These are phyloP conservation scores for Hassar affinis DNA, from an alignment of 2,113 vertebrate species.

Conservation along the genomic window DNA sequence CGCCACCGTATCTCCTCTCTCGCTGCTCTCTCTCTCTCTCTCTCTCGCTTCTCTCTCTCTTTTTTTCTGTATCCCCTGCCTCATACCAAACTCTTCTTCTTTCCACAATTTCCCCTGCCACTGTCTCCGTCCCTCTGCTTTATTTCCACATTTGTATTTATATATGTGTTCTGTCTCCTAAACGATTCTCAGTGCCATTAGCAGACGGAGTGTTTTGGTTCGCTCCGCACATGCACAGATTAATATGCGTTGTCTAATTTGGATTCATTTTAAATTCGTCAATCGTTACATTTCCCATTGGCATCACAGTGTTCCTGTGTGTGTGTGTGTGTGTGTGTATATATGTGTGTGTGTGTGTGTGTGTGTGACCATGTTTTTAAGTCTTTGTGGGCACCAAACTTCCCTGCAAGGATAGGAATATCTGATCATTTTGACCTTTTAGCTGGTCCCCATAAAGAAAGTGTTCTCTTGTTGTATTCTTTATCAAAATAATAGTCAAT, in stretches of 20 bases:
- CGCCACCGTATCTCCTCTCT: constrained; percentile 25
- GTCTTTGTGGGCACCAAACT: too few relatives aligned
- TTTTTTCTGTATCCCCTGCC: neutral
- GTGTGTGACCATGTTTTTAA: too few relatives aligned
- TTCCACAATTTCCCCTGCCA: neutral
- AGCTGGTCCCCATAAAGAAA: too few relatives aligned
- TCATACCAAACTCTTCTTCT: neutral
- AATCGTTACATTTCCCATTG: constrained; percentile 13
- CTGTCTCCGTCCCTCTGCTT: neutral
- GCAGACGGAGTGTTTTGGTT: constrained; percentile 16
- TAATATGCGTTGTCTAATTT: constrained; percentile 27
- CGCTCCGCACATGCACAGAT: neutral
- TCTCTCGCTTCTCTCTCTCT: neutral
- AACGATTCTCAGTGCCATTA: constrained; percentile 21
- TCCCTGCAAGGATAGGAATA: too few relatives aligned
- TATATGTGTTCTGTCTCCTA: neutral
- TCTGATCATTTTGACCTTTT: too few relatives aligned
- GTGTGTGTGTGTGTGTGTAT: constrained; percentile 19
- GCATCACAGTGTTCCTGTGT: constrained; percentile 6
- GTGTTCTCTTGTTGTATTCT: too few relatives aligned
- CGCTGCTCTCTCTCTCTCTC: neutral
- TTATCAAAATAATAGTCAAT: too few relatives aligned
- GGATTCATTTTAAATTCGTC: constrained; percentile 18
- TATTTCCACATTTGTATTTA: neutral
- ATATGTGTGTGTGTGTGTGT: constrained; percentile 14